A percentile compares a stretch with the other conserved stretches of the same genome.
These are phyloP conservation scores for Drosophila incognita DNA, from an alignment of 2,888 invertebrate genomes.

Conservation along the genomic window DNA sequence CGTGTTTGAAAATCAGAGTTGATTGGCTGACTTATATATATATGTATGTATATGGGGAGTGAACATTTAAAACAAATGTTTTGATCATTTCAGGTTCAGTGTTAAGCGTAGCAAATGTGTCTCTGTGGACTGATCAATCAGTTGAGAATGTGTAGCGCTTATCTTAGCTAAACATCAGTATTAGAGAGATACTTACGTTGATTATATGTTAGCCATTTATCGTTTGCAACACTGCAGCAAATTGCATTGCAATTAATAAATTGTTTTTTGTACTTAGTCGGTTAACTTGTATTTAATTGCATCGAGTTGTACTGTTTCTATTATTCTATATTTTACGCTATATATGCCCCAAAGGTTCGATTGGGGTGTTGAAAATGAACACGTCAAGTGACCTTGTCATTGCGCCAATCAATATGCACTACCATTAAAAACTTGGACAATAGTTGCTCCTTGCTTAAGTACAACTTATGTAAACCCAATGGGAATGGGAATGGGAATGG, in stretches of 20 bases:
- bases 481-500: not conserved
- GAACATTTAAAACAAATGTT: not conserved
- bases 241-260: constrained; percentile 41
- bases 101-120: not conserved
- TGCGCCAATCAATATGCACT: constrained; percentile 27
- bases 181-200: constrained; percentile 49
- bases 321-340: not conserved
- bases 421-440: constrained; percentile 26
- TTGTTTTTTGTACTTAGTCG: constrained; percentile 17
- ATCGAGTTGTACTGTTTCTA: constrained; percentile 15
- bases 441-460: constrained; percentile 5
- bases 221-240: constrained; percentile 35
- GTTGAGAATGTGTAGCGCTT: constrained; percentile 21
- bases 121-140: constrained; percentile 7
- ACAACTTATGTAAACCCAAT: not conserved
- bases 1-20: constrained; percentile 33
- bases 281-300: constrained; percentile 32
- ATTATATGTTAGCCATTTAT: constrained; percentile 53
- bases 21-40: constrained; percentile 15
- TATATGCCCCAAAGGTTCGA: constrained; percentile 10
- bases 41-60: not conserved
- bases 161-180: constrained; percentile 37
- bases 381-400: constrained; percentile 18
- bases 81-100: not conserved
- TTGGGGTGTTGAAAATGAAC: constrained; percentile 26